phyloP scores from a whole-genome alignment of 2,888 invertebrate species.

The Parnassius glacialis region DNA sequence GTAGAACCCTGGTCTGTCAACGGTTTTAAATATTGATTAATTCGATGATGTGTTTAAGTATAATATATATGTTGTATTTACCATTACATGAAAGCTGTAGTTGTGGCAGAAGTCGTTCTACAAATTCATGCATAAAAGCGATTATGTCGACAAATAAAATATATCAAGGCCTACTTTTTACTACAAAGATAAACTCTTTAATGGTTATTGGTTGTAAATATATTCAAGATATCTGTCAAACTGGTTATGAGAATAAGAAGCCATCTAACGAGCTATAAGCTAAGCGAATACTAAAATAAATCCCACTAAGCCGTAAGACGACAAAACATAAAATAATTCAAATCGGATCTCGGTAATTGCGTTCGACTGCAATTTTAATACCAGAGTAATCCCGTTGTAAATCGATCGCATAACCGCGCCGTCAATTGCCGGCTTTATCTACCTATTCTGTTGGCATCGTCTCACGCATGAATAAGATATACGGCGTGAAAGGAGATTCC shows the following conservation, averaged over 20 bases:
- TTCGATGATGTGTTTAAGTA: no score
- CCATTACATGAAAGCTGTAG: no score
- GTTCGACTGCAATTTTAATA: slow-evolving; percentile 30
- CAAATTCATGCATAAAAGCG: no score
- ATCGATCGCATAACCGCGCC: slow-evolving; percentile 20
- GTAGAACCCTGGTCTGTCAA: no score
- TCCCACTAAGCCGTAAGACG: slow-evolving; percentile 22
- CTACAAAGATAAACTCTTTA: slow-evolving; percentile 16
- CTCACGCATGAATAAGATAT: slow-evolving; percentile 53
- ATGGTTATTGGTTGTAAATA: slow-evolving; percentile 19
- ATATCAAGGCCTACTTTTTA: slow-evolving; percentile 9
- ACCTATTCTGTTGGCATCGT: slow-evolving; percentile 45
- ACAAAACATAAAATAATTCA: slow-evolving; percentile 27
- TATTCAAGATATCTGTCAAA: slow-evolving; percentile 21
- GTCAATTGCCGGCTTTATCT: slow-evolving; percentile 28
- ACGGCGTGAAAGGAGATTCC: slow-evolving; percentile 48
- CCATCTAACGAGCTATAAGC: slow-evolving; percentile 23
- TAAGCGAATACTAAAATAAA: slow-evolving; percentile 22
- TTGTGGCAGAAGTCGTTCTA: no score
- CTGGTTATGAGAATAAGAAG: slow-evolving; percentile 20
- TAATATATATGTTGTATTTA: no score
- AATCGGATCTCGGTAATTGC: slow-evolving; percentile 25
- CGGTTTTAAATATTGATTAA: no score
- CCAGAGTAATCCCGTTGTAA: slow-evolving; percentile 19
- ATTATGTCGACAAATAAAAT: slow-evolving; percentile 5